Evolutionary conservation across 2,113 vertebrate genomes (phyloP).

Genomic region (Jacana jacana): DNA sequence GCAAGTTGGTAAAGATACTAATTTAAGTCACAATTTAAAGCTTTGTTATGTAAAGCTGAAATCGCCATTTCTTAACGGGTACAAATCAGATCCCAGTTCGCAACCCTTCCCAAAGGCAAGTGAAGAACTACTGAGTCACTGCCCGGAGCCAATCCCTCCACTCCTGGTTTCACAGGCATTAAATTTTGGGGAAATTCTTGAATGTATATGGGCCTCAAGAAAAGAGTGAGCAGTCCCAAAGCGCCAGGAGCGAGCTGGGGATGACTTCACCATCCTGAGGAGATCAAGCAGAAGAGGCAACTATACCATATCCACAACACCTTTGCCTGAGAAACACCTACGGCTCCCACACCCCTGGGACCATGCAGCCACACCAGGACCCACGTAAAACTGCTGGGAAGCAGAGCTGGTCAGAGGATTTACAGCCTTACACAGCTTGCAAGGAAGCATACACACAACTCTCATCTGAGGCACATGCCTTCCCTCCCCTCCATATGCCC

Average conservation of each 20-base stretch:
- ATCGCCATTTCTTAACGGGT: accelerated
- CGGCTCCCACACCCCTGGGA: accelerated
- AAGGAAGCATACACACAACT: background rate
- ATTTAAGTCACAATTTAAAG: background rate
- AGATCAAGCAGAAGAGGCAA: background rate
- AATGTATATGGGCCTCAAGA: accelerated
- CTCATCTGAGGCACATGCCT: background rate
- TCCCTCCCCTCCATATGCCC: background rate
- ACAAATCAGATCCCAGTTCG: background rate
- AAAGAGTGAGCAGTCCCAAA: background rate
- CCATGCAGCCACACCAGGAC: background rate
- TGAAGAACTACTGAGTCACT: background rate
- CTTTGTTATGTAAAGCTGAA: background rate
- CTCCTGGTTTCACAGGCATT: background rate
- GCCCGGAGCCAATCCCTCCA: background rate
- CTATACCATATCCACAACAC: accelerated
- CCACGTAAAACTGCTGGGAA: background rate
- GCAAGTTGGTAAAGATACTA: background rate
- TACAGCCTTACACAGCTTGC: background rate
- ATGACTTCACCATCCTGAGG: accelerated
- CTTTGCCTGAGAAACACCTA: background rate
- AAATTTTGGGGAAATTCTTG: background rate
- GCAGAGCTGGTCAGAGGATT: background rate
- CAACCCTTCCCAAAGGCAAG: background rate
- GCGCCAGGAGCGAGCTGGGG: background rate